A percentile compares a stretch with the other conserved stretches of the same genome.
phyloP scores from a whole-genome alignment of 1,140 invertebrate species.

The Hylyphantes graminicola region DNA sequence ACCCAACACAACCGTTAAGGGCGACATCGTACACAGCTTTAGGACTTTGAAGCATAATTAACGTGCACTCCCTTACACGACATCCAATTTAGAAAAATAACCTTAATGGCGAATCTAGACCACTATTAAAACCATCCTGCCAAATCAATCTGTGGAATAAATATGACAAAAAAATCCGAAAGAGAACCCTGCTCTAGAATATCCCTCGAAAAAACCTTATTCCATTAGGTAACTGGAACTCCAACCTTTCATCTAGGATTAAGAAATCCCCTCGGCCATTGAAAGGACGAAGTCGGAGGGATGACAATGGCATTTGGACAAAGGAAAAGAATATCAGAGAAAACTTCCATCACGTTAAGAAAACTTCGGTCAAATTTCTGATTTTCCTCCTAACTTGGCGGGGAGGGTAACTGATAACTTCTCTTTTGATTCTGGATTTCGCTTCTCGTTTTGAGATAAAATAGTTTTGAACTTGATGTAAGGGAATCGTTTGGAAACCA shows the following conservation, averaged over 20 bases:
- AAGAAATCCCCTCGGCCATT: conserved; percentile 44
- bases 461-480: too few relatives aligned
- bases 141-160: conserved; percentile 33
- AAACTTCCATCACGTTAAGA: conserved; percentile 53
- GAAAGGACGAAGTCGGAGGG: neutral
- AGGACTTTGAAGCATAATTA: too few relatives aligned
- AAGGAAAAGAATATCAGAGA: conserved; percentile 22
- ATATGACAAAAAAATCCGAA: neutral
- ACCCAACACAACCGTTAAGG: too few relatives aligned
- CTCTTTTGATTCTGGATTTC: neutral
- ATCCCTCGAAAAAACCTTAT: conserved; percentile 46
- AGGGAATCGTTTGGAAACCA: too few relatives aligned
- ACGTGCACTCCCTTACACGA: too few relatives aligned
- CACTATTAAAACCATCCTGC: conserved; percentile 6
- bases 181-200: neutral
- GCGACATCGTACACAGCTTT: too few relatives aligned
- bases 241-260: conserved; percentile 57
- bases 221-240: conserved; percentile 57
- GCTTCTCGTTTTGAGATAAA: too few relatives aligned
- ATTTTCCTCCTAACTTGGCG: conserved; percentile 21
- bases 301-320: neutral
- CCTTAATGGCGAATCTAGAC: too few relatives aligned
- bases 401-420: neutral
- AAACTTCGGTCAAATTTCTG: conserved; percentile 50
- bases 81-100: too few relatives aligned